Percentiles rank a stretch among this genome's conserved stretches.
These are phyloP conservation scores for Heliconius sara DNA, from an alignment of 2,888 invertebrate species.

Conservation along the genomic window DNA sequence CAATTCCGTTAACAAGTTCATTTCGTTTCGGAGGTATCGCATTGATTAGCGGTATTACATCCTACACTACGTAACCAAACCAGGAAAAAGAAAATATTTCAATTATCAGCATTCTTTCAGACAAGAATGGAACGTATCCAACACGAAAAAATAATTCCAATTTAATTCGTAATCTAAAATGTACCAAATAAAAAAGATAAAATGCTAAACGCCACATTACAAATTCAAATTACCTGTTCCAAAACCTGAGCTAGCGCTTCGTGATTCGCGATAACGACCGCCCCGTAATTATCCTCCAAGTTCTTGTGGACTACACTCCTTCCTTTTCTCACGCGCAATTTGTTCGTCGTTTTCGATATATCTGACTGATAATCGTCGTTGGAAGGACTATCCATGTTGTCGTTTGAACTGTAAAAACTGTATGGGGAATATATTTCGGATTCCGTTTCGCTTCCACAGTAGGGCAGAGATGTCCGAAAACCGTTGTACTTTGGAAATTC, in stretches of 20 bases:
- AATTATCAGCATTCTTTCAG: not conserved
- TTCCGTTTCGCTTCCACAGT: constrained; percentile 92
- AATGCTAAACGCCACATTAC: not conserved
- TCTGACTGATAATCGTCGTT: constrained; percentile 77
- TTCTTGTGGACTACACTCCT: constrained; percentile 93
- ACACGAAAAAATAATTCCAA: not conserved
- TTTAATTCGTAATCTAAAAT: not conserved
- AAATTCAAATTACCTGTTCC: constrained; percentile 87
- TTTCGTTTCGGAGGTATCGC: not conserved
- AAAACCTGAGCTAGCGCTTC: constrained; percentile 94
- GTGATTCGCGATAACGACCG: constrained; percentile 94
- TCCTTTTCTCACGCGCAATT: constrained; percentile 90
- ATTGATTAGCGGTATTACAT: not conserved
- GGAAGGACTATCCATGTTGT: constrained; percentile 77
- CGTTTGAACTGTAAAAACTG: constrained; percentile 88
- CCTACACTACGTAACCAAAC: not conserved
- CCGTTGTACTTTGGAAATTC: constrained; percentile 85
- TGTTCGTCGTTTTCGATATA: constrained; percentile 82
- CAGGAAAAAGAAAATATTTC: not conserved
- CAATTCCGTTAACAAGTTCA: not conserved
- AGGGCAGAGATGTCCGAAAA: constrained; percentile 88
- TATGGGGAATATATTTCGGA: constrained; percentile 93
- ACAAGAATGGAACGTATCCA: not conserved
- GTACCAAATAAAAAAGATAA: not conserved
- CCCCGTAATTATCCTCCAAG: constrained; percentile 95